A percentile compares a stretch with the other conserved stretches of the same genome.
Conservation (phyloP, 2,113 vertebrate species). For the Rhinolophus ferrumequinum region DNA sequence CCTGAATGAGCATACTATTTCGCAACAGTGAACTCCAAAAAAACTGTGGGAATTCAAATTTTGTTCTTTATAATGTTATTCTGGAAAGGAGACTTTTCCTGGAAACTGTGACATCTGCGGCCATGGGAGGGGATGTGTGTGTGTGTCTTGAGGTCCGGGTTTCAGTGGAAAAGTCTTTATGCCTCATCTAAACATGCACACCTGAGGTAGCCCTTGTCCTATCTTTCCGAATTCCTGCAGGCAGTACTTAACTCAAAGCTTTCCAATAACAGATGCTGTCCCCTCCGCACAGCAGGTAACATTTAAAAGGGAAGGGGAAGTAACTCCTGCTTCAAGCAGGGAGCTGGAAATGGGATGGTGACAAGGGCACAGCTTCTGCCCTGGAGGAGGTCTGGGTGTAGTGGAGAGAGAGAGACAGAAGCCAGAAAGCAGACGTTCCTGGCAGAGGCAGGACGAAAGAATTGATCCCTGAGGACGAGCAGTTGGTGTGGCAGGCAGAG, state of each 20-base stretch:
- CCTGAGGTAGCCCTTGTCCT: background rate
- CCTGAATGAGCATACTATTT: background rate
- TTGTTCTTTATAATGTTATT: background rate
- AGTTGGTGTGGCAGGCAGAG: background rate
- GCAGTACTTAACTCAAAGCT: background rate
- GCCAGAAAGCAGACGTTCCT: background rate
- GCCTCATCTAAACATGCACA: background rate
- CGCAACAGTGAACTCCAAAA: background rate
- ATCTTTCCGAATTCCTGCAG: background rate
- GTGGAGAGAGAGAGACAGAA: background rate
- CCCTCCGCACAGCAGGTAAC: background rate
- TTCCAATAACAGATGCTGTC: background rate
- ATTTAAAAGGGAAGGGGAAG: background rate
- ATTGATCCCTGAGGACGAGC: background rate
- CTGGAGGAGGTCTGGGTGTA: background rate
- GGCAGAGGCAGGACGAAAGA: background rate
- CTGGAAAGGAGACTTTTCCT: background rate
- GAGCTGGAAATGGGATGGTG: background rate
- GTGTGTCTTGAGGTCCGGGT: background rate
- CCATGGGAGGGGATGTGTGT: rapidly evolving
- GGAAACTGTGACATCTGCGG: background rate
- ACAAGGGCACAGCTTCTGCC: rapidly evolving
- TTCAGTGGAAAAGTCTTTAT: background rate
- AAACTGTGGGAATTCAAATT: background rate
- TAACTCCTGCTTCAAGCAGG: rapidly evolving